These are phyloP conservation scores for Selenia dentaria DNA, from an alignment of 2,888 invertebrate species.

Conservation along the genomic window DNA sequence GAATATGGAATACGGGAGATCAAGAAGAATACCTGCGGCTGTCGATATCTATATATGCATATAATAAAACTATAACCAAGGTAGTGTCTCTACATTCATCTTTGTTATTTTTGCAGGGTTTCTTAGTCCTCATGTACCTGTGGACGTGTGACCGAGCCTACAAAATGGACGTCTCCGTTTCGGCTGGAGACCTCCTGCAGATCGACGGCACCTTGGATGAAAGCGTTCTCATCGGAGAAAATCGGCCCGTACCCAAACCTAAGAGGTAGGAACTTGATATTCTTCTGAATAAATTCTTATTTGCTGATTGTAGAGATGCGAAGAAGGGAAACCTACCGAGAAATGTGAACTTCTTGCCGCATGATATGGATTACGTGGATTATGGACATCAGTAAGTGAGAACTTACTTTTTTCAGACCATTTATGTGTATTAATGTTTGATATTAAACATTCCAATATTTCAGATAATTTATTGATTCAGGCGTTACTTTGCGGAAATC, in stretches of 20 bases:
- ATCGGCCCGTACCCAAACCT: conserved; percentile 56
- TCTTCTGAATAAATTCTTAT: background rate
- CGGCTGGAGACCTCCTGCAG: conserved; percentile 77
- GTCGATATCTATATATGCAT: too few relatives aligned
- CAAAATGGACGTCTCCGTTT: conserved; percentile 75
- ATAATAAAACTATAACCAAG: too few relatives aligned
- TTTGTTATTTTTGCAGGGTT: conserved; percentile 59
- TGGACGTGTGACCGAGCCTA: conserved; percentile 61
- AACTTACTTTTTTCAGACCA: too few relatives aligned
- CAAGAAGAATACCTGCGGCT: too few relatives aligned
- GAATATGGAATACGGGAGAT: too few relatives aligned
- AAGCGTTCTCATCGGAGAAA: conserved; percentile 76
- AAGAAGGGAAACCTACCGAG: background rate
- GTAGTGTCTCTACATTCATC: too few relatives aligned
- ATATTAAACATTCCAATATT: too few relatives aligned
- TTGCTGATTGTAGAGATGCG: background rate
- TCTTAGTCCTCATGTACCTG: conserved; percentile 72
- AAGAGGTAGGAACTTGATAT: conserved; percentile 54
- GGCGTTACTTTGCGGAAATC: too few relatives aligned
- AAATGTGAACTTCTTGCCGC: background rate
- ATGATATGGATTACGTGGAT: background rate
- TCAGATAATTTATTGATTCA: too few relatives aligned
- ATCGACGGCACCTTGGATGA: conserved; percentile 79
- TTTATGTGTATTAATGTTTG: too few relatives aligned
- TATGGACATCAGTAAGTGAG: background rate